phyloP scores from a whole-genome alignment of 2,888 invertebrate species.

The Shargacucullia verbasci region DNA sequence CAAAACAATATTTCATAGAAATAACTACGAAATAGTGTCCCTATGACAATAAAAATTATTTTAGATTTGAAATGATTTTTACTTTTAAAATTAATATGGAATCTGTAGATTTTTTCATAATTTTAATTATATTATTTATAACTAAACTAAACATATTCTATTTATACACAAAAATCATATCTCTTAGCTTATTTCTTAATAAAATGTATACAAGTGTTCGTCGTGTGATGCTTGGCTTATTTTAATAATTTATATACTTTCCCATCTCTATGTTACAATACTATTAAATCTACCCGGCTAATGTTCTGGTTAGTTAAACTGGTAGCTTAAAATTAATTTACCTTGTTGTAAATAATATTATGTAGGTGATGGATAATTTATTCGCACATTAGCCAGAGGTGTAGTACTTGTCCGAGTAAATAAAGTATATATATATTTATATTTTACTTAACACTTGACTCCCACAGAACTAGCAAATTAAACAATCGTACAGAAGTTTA shows the following conservation, averaged over 20 bases:
- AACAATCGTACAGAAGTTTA: too few relatives aligned
- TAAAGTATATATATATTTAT: conserved; percentile 18
- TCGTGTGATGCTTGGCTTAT: conserved; percentile 40
- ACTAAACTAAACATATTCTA: neutral
- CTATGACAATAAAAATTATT: conserved; percentile 44
- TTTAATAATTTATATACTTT: conserved; percentile 20
- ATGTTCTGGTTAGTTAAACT: conserved; percentile 6
- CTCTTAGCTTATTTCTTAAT: conserved; percentile 20
- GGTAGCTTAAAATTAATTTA: conserved; percentile 31
- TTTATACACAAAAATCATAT: conserved; percentile 18
- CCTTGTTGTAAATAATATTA: conserved; percentile 46
- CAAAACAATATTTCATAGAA: conserved; percentile 29
- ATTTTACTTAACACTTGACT: conserved; percentile 4
- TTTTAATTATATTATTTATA: neutral
- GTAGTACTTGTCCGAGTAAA: conserved; percentile 19
- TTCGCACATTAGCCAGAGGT: conserved; percentile 43
- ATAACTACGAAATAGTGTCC: conserved; percentile 42
- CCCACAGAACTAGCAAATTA: too few relatives aligned
- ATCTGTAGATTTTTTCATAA: neutral
- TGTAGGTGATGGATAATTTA: conserved; percentile 42
- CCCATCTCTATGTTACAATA: conserved; percentile 14
- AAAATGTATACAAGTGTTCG: conserved; percentile 31
- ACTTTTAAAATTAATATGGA: conserved; percentile 3
- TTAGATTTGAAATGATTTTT: conserved; percentile 16
- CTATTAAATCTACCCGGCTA: conserved; percentile 10